Conservation (phyloP, 2,888 invertebrate genomes). For the Teleiodes luculella region DNA sequence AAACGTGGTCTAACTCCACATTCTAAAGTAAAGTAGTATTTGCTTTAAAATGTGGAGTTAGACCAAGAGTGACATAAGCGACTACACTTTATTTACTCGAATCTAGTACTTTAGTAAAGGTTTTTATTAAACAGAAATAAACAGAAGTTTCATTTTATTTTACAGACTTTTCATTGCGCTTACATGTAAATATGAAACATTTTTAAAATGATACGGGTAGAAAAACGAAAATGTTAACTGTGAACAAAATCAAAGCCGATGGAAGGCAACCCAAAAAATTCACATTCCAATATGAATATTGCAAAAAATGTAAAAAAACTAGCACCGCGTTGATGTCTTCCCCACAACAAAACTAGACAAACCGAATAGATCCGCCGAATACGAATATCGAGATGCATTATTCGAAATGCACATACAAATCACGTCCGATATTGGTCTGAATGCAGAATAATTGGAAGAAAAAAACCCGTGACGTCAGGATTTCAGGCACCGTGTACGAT, state of each 20-base stretch:
- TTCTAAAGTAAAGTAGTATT: too few relatives aligned
- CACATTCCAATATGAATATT: slow-evolving; percentile 1
- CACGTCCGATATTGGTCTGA: slow-evolving; percentile 27
- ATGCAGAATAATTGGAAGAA: slow-evolving; percentile 20
- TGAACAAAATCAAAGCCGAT: neutral
- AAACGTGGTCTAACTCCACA: too few relatives aligned
- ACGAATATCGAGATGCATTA: slow-evolving; percentile 14
- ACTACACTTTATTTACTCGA: too few relatives aligned
- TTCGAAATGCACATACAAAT: slow-evolving; percentile 34
- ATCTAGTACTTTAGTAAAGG: neutral
- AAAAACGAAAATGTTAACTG: neutral
- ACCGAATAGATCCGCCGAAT: slow-evolving; percentile 15
- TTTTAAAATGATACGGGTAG: neutral
- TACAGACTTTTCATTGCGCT: too few relatives aligned
- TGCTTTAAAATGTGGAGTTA: too few relatives aligned
- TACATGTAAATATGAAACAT: too few relatives aligned
- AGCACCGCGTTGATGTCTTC: slow-evolving; percentile 40
- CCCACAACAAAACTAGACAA: slow-evolving; percentile 32
- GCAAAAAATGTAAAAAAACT: neutral
- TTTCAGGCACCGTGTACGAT: slow-evolving; percentile 52
- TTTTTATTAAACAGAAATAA: neutral
- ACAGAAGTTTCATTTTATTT: too few relatives aligned
- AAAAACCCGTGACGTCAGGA: slow-evolving; percentile 47
- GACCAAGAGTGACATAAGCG: too few relatives aligned
- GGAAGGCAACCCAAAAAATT: neutral